Base-by-base conservation (phyloP, 2,113 vertebrate genomes). In the Chrysochloris asiatica region DNA sequence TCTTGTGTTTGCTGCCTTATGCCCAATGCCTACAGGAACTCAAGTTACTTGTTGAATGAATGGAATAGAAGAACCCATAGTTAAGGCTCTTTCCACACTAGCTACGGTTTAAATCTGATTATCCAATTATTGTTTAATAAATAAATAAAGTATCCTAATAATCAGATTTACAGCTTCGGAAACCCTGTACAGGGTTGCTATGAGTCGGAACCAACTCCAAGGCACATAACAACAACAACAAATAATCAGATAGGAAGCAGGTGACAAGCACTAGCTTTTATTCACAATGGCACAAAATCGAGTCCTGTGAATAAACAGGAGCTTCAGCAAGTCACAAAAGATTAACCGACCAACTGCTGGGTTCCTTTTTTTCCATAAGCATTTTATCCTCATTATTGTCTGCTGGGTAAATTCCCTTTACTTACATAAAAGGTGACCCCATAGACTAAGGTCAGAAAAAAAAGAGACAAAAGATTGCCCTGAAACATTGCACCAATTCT, bases 111-210 rank as follows among this genome's bases (percentile, higher is more conserved):
- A 65, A 95, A 30, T 90, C 47, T 50, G 78, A 36, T 28, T 30
- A 75, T 59, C 90, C 91, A 84, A 91, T 83, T 50, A 50, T 36
- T 79, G 26, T 84, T 90, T 91, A 84, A 77, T 38, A 90, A 78
- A 61, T 50, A 36, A 12, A 63, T n/a, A 56, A 87, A 86, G 54
- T 48, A 28, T 81, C 80, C 26, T 43, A 86, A 48, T 69, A 88
- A 47, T n/a, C n/a, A n/a, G n/a, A n/a, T n/a, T n/a, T n/a, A n/a
- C n/a, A n/a, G n/a, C n/a, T n/a, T n/a, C n/a, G n/a, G n/a, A n/a
- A n/a, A n/a, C n/a, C n/a, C n/a, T n/a, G n/a, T n/a, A n/a, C n/a
- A n/a, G n/a, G n/a, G n/a, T n/a, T n/a, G n/a, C n/a, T n/a, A n/a
- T n/a, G n/a, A n/a, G n/a, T n/a, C n/a, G n/a, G n/a, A n/a, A n/a